Conservation (phyloP, 2,888 invertebrate genomes). For the Tipula vernalis region DNA sequence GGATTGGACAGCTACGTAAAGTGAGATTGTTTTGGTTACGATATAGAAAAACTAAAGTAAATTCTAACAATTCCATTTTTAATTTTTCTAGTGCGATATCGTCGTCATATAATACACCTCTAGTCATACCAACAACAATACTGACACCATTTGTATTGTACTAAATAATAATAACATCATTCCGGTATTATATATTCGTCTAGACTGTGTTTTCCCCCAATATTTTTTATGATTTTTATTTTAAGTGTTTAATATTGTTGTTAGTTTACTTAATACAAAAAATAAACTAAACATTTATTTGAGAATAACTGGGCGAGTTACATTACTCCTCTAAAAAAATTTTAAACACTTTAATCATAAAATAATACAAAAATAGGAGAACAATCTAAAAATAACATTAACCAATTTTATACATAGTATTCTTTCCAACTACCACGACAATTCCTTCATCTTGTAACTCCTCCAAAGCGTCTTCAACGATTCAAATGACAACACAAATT, state of each 20-base stretch:
- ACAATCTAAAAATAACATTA: not conserved
- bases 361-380: not conserved
- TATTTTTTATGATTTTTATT: slow-evolving; percentile 62
- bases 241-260: slow-evolving; percentile 12
- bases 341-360: too few species aligned
- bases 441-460: slow-evolving; percentile 85
- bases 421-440: slow-evolving; percentile 58
- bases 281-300: not conserved
- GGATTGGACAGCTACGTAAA: slow-evolving; percentile 74
- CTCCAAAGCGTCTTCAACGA: slow-evolving; percentile 87
- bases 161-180: slow-evolving; percentile 44
- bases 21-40: slow-evolving; percentile 37
- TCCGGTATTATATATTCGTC: slow-evolving; percentile 82
- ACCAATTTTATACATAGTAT: not conserved
- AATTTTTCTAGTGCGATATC: not conserved
- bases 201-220: slow-evolving; percentile 98
- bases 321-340: too few species aligned
- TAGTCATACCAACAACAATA: not conserved
- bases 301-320: too few species aligned
- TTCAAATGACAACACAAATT: too few species aligned
- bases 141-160: slow-evolving; percentile 39
- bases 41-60: slow-evolving; percentile 15
- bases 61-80: not conserved
- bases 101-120: not conserved
- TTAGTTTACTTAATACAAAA: not conserved